Conservation (phyloP, 2,888 invertebrate genomes). For the Himalopsyche kuldschensis region DNA sequence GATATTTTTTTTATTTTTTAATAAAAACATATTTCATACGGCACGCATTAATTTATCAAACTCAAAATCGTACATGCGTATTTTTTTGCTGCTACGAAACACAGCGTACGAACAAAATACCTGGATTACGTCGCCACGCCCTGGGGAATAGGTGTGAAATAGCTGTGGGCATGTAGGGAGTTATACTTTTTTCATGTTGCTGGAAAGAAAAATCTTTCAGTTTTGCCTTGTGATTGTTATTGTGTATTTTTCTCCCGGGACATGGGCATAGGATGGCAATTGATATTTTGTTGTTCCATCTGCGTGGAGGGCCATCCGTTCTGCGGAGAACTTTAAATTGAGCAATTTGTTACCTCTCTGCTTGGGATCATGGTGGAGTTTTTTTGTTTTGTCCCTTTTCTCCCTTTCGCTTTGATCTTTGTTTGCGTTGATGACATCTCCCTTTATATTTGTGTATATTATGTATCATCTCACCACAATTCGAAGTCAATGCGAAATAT, state of each 20-base stretch:
- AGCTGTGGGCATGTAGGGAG: neutral
- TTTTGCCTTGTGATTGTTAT: neutral
- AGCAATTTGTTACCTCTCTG: neutral
- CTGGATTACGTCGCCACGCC: neutral
- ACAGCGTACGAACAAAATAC: neutral
- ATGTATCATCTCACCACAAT: neutral
- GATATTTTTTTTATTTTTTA: neutral
- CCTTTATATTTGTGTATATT: neutral
- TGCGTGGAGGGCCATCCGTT: neutral
- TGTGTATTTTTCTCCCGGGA: neutral
- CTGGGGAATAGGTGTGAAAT: neutral
- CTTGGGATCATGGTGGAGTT: neutral
- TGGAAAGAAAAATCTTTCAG: neutral
- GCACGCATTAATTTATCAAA: neutral
- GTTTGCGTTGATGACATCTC: neutral
- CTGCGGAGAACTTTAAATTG: slow-evolving; percentile 1
- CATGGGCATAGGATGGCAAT: neutral
- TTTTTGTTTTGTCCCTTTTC: neutral
- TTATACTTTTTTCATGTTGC: neutral
- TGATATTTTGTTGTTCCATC: neutral
- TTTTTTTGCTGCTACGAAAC: neutral
- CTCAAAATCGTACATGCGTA: neutral
- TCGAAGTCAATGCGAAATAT: neutral
- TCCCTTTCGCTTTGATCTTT: neutral
- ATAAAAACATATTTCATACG: neutral